Evolutionary conservation across 1,140 invertebrate species (phyloP).

Genomic region (Trissolcus basalis): DNA sequence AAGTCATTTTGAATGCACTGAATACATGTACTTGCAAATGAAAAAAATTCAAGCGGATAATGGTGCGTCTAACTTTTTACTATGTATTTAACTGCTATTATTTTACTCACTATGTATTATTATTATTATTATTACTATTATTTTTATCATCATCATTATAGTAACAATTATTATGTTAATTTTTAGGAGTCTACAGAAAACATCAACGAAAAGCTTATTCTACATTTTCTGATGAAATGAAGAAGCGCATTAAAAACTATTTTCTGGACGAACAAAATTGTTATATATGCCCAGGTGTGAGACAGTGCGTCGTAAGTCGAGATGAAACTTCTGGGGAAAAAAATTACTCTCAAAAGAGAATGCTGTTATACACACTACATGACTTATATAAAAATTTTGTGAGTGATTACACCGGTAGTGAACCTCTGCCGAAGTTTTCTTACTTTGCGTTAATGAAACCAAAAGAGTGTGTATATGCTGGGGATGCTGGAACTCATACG

Average conservation of each 20-base stretch:
- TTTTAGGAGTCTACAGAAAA: neutral
- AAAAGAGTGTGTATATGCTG: conserved; percentile 33
- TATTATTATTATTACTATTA: no score
- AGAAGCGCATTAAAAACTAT: conserved; percentile 11
- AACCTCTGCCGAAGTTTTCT: conserved; percentile 29
- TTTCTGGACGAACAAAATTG: conserved; percentile 18
- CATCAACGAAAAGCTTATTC: conserved; percentile 10
- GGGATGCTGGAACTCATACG: neutral
- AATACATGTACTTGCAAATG: no score
- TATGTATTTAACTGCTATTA: no score
- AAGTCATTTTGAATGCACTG: no score
- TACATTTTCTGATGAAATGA: conserved; percentile 29
- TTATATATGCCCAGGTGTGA: conserved; percentile 22
- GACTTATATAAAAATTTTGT: conserved; percentile 27
- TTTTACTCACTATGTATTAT: no score
- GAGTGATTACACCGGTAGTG: conserved; percentile 9
- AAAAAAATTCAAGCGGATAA: no score
- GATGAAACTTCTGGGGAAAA: conserved; percentile 17
- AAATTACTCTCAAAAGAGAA: conserved; percentile 18
- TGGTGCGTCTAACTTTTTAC: no score
- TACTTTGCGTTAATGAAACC: conserved; percentile 34
- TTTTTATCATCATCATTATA: no score
- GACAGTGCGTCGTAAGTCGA: conserved; percentile 11
- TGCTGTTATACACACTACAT: conserved; percentile 27
- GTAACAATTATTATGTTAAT: no score